Evolutionary conservation across 2,797 vertebrate genomes (phyloP).

Genomic region (Diglossa cyanea): DNA sequence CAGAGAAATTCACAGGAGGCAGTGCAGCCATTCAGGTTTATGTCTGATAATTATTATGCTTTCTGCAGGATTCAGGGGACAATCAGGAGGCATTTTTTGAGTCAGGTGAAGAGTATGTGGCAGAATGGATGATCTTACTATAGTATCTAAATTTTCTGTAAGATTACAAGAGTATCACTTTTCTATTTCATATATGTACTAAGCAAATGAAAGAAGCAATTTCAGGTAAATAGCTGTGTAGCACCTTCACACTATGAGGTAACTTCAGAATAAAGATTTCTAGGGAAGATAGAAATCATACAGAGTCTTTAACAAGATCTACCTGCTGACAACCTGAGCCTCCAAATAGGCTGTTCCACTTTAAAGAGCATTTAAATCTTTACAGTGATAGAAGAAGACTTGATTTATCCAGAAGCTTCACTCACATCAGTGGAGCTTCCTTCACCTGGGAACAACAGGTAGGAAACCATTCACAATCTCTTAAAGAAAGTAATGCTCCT

Average conservation of each 20-base stretch:
- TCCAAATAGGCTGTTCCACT: not conserved
- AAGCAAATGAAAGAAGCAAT: not conserved
- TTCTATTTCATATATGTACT: not conserved
- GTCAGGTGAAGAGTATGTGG: not conserved
- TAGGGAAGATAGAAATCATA: not conserved
- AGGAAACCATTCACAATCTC: not conserved
- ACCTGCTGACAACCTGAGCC: not conserved
- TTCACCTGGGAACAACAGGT: not conserved
- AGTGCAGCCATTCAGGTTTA: not conserved
- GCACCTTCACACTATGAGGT: not conserved
- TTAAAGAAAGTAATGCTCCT: not conserved
- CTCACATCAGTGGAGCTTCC: not conserved
- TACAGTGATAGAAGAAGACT: not conserved
- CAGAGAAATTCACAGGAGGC: not conserved
- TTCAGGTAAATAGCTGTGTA: not conserved
- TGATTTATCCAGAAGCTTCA: not conserved
- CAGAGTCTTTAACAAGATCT: not conserved
- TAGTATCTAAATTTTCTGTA: not conserved
- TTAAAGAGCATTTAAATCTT: not conserved
- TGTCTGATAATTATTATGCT: not conserved
- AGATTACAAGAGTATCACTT: not conserved
- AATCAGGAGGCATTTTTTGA: not conserved
- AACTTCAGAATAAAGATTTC: not conserved
- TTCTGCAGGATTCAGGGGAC: not conserved
- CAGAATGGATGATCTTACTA: not conserved